phyloP scores from a whole-genome alignment of 64 coral and sea anemone genomes.

The Exaiptasia diaphana region DNA sequence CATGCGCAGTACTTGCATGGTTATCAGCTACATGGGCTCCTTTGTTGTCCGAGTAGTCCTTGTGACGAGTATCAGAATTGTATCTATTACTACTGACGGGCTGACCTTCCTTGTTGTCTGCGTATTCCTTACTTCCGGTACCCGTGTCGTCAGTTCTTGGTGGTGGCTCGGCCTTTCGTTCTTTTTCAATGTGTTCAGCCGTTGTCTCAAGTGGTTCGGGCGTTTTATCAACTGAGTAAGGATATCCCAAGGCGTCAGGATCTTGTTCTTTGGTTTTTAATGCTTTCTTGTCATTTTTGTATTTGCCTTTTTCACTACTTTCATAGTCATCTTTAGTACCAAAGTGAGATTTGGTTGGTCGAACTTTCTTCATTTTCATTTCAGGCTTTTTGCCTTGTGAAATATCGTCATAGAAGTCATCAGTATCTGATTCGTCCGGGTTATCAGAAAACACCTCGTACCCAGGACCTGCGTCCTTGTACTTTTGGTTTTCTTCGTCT shows the following conservation, averaged over 20 bases:
- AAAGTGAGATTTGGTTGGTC: conserved; percentile 45
- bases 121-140: background rate
- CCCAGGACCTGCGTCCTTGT: conserved; percentile 20
- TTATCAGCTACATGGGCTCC: too few relatives aligned
- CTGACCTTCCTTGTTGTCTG: conserved; percentile 7
- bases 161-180: background rate
- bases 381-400: conserved; percentile 29
- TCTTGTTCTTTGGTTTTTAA: background rate
- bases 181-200: background rate
- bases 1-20: too few relatives aligned
- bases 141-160: too few relatives aligned
- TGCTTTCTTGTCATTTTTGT: background rate
- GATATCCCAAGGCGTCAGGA: background rate
- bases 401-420: conserved; percentile 71
- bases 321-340: too few relatives aligned
- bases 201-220: background rate
- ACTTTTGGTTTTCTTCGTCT: background rate
- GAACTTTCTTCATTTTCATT: conserved; percentile 17
- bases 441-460: conserved; percentile 6
- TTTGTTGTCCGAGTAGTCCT: too few relatives aligned
- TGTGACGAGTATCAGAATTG: too few relatives aligned
- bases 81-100: too few relatives aligned
- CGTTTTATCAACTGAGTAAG: background rate
- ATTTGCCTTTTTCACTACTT: background rate
- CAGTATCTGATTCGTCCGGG: conserved; percentile 16